Base-by-base conservation (phyloP, 37 sponge, comb jelly and placozoan species). In the Lycopodina hypogea region DNA sequence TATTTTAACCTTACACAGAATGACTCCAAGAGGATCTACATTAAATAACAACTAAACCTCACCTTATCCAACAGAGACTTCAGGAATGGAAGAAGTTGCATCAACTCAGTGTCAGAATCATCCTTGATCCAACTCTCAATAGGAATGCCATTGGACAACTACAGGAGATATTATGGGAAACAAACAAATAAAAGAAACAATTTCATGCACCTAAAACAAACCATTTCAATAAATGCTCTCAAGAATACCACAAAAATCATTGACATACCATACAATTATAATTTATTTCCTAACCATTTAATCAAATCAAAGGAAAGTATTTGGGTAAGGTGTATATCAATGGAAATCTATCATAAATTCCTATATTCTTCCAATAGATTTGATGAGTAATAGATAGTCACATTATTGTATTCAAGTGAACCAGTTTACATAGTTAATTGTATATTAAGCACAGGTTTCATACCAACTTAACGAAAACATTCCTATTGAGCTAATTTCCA, bases 91-190 rank as follows among this genome's bases (percentile, higher is more conserved):
- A 98, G 36, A 24, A 98, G 70, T 26, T 87, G 73, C 69, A 98
- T 70, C 0, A 98, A 83, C 42, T 93, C 93, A 76, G 59, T 62
- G 69, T 98, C 99, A 21, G 37, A 61, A 28, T 86, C 81, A 60
- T 98, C 99, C 57, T 40, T 77, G 66, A 98, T 95, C 99, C 99
- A 98, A 59, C 91, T 87, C 68, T 80, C 87, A 42, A 98, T 98
- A 1, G 99, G 99, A 35, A 98, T 90, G 2, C 99, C 99, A 84
- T 98, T 98, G 24, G 89, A 90, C 69, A 98, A 55, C 92, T 93
- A 51, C 34, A 83, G 42, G 38, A 48, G 69, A 51, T 63, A 80
- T 35, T 7, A 68, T 39, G 34, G 34, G 14, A 7, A 68, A 53
- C 17, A 53, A 53, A 53, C 17, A 11, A 78, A 61, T 38, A 32